Percentiles rank a stretch among this genome's conserved stretches.
These are phyloP conservation scores for Cacoxenus indagator DNA, from an alignment of 2,888 invertebrate genomes.

Conservation along the genomic window DNA sequence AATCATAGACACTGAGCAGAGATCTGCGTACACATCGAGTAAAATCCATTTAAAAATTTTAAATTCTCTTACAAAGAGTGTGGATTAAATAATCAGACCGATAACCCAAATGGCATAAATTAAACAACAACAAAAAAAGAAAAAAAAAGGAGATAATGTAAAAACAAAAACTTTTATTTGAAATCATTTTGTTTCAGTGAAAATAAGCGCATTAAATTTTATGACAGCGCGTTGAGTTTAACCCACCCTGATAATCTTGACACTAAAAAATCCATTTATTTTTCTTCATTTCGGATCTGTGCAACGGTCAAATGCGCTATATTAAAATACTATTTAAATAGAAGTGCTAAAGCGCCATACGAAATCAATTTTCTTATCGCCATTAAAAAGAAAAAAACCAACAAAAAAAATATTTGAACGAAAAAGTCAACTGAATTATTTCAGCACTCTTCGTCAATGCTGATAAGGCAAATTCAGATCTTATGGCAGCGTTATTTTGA, in stretches of 20 bases:
- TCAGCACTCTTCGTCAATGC: background rate
- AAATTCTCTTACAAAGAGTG: background rate
- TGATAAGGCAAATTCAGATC: slow-evolving; percentile 18
- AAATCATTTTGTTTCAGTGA: background rate
- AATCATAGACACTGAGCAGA: background rate
- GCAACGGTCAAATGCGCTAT: background rate
- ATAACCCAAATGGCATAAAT: slow-evolving; percentile 15
- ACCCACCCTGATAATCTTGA: slow-evolving; percentile 21
- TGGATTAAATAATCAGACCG: slow-evolving; percentile 7
- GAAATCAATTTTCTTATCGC: slow-evolving; percentile 13
- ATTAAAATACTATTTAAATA: slow-evolving; percentile 19
- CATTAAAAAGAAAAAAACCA: background rate
- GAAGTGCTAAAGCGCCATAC: background rate
- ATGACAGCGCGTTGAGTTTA: slow-evolving; percentile 10
- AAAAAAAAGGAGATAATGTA: background rate
- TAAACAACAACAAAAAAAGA: background rate
- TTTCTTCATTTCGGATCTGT: background rate
- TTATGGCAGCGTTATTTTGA: slow-evolving; percentile 28
- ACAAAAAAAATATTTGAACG: background rate
- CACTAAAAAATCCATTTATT: slow-evolving; percentile 8
- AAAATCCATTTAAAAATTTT: background rate
- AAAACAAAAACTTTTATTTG: background rate
- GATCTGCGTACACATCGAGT: background rate
- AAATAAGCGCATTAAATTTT: slow-evolving; percentile 20
- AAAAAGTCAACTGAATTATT: background rate